phyloP scores from a whole-genome alignment of 2,888 invertebrate species.

The Sesia apiformis region DNA sequence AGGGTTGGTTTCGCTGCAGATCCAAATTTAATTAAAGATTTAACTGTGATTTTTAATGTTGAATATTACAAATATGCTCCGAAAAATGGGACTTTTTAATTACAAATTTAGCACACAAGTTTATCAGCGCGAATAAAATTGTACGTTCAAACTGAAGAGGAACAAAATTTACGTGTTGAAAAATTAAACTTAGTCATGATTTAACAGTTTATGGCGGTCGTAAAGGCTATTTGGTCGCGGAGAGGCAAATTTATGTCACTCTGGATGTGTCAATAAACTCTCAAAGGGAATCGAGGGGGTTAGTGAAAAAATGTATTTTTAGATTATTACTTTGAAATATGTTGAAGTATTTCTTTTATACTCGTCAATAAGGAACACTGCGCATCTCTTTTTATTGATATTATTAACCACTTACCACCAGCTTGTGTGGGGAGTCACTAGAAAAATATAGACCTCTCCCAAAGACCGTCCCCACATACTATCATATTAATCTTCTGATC shows the following conservation, averaged over 20 bases:
- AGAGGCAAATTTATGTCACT: slow-evolving; percentile 24
- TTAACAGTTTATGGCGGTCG: slow-evolving; percentile 39
- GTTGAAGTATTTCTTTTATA: too few species aligned
- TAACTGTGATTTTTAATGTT: not conserved
- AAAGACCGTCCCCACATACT: too few species aligned
- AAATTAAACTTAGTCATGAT: slow-evolving; percentile 43
- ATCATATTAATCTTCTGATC: too few species aligned
- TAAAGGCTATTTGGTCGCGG: slow-evolving; percentile 2
- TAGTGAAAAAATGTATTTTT: not conserved
- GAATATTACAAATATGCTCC: not conserved
- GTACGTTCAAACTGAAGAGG: slow-evolving; percentile 28
- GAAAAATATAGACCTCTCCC: too few species aligned
- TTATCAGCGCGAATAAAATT: slow-evolving; percentile 27
- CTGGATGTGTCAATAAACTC: slow-evolving; percentile 34
- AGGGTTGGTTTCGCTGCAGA: not conserved
- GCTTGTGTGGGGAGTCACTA: too few species aligned
- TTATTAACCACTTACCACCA: too few species aligned
- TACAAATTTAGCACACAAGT: slow-evolving; percentile 1
- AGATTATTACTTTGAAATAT: not conserved
- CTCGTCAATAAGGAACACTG: too few species aligned
- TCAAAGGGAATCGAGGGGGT: slow-evolving; percentile 21
- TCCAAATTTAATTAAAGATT: not conserved
- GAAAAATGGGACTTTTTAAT: not conserved
- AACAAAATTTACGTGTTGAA: slow-evolving; percentile 33
- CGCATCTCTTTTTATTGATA: too few species aligned